A percentile compares a stretch with the other conserved stretches of the same genome.
These are phyloP conservation scores for Xestia rhomboidea DNA, from an alignment of 2,888 invertebrate species.

Conservation along the genomic window DNA sequence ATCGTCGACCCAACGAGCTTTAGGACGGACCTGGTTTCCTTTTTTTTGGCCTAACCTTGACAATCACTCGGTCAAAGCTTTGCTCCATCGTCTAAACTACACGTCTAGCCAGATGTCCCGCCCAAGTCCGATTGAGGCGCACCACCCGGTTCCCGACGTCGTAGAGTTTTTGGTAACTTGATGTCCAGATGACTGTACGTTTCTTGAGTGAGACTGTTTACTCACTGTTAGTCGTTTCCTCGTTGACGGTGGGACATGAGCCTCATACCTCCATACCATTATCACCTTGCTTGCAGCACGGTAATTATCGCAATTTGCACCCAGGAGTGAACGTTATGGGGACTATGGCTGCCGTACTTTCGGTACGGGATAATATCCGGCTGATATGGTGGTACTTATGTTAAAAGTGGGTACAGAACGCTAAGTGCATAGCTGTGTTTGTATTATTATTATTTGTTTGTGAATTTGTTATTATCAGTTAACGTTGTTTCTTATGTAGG, in stretches of 20 bases:
- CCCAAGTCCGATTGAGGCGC: too few relatives aligned
- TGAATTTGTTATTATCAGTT: neutral
- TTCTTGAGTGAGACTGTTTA: neutral
- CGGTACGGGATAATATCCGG: conserved; percentile 11
- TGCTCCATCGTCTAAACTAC: too few relatives aligned
- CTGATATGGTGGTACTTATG: conserved; percentile 10
- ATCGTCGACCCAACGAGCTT: too few relatives aligned
- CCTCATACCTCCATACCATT: conserved; percentile 15
- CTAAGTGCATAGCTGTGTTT: conserved; percentile 1
- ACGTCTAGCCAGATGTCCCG: too few relatives aligned
- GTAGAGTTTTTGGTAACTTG: too few relatives aligned
- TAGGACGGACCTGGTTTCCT: too few relatives aligned
- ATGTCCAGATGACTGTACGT: neutral
- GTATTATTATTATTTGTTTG: conserved; percentile 3
- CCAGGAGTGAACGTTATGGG: conserved; percentile 23
- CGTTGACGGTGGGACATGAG: neutral
- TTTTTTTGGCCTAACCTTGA: too few relatives aligned
- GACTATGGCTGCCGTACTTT: conserved; percentile 17
- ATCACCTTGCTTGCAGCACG: conserved; percentile 18
- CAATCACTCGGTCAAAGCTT: too few relatives aligned
- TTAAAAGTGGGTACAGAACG: neutral
- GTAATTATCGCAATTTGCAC: conserved; percentile 44
- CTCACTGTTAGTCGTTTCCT: neutral
- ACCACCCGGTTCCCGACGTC: too few relatives aligned
- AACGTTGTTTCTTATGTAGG: neutral